Percentiles rank a stretch among this genome's conserved stretches.
phyloP scores from a whole-genome alignment of 2,113 vertebrate species.

The Anarrhichthys ocellatus region DNA sequence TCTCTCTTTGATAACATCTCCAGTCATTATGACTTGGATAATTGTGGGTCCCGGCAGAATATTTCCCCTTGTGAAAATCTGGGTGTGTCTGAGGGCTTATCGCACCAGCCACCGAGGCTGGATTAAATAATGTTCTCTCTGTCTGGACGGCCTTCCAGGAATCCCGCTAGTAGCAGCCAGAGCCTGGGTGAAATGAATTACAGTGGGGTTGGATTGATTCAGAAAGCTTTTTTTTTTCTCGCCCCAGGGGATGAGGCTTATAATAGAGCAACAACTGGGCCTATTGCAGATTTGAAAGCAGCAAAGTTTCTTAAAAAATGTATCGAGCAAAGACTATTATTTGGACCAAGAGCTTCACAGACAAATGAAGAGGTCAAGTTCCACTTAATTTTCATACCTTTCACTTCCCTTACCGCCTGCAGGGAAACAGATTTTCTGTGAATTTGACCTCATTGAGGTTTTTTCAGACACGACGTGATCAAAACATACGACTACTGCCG shows the following conservation, averaged over 20 bases:
- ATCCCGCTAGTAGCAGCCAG: slow-evolving; percentile 70
- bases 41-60: slow-evolving; percentile 77
- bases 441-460: slow-evolving; percentile 56
- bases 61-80: slow-evolving; percentile 78
- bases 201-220: slow-evolving; percentile 62
- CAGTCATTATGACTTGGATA: slow-evolving; percentile 77
- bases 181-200: slow-evolving; percentile 71
- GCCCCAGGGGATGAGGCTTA: slow-evolving; percentile 48
- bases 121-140: slow-evolving; percentile 73
- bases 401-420: slow-evolving; percentile 36
- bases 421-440: slow-evolving; percentile 67
- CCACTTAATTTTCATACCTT: slow-evolving; percentile 55
- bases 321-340: slow-evolving; percentile 51
- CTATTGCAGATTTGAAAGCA: slow-evolving; percentile 38
- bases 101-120: slow-evolving; percentile 68
- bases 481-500: slow-evolving; percentile 56
- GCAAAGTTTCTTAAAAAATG: slow-evolving; percentile 50
- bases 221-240: slow-evolving; percentile 39
- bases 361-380: slow-evolving; percentile 66
- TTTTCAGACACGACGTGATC: slow-evolving; percentile 48
- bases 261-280: slow-evolving; percentile 59
- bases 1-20: slow-evolving; percentile 81
- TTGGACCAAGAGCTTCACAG: slow-evolving; percentile 41
- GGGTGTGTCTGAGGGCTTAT: slow-evolving; percentile 75
- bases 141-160: slow-evolving; percentile 74